Evolutionary conservation across 2,113 vertebrate species (phyloP), one percentile per base, ranked within the genome.

Genomic region (Neoarius graeffei): DNA sequence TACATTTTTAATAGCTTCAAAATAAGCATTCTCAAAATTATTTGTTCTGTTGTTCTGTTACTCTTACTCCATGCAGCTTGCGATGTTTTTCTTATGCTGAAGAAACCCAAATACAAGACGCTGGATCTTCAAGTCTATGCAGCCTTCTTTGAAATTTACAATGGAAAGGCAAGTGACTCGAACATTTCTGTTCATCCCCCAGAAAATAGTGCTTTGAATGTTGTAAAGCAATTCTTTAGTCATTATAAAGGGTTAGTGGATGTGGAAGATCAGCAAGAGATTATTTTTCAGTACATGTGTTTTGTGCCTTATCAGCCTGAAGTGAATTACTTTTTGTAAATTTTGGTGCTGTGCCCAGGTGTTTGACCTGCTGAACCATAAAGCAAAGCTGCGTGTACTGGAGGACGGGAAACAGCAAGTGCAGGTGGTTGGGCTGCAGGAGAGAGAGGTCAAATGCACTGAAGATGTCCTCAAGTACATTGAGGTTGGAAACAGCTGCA

Each of bases 141-240:
- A 92, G 99, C 98, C 2, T 99, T 99, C 95, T 99, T 99, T 95
- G 98, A 99, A 96, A 99, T 99, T 94, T 99, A 99, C 94, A 99
- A 97, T 92, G 98, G 98, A 89, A 99, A 99, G 95, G 98, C 95
- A 94, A 94, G 95, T 89, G 48, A 67, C 52, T 13, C 15, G 10
- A 85, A 60, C 25, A 48, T 42, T 4, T n/a, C 23, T 50, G 48
- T 7, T 54, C 64, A 27, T 13, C 8, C 14, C 4, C 14, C 50
- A 10, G n/a, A 59, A 59, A 59, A 19, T 1, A n/a, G 35, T 23
- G 73, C 23, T 13, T 54, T 79, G 6, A 13, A 56, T 15, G 50
- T 54, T 79, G 23, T n/a, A 57, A 80, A 27, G 14, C 13, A 80
- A 9, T 56, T 52, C 1, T 77, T 25, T 52, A 13, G 30, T 35